Evolutionary conservation across 92 coral and sea anemone species (phyloP).

Genomic region (Epizoanthus fatuus): DNA sequence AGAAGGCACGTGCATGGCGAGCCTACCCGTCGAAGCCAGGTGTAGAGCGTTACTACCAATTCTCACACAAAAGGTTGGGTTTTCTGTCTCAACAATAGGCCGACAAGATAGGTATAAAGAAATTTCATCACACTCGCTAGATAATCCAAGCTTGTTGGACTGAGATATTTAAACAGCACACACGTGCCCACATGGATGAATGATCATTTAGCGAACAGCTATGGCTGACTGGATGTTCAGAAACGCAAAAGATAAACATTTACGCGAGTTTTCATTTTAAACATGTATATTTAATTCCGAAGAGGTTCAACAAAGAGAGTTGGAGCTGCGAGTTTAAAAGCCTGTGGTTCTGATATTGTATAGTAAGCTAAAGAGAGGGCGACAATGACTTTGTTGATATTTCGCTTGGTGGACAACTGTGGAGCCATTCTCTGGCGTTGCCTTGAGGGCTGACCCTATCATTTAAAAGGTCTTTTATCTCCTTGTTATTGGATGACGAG

Average conservation of each 20-base stretch:
- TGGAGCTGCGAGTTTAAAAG: background rate
- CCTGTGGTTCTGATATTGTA: conserved; percentile 10
- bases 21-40: conserved; percentile 21
- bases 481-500: conserved; percentile 10
- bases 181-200: no score
- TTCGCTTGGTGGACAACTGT: no score
- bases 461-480: background rate
- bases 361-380: background rate
- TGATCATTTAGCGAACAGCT: background rate
- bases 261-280: conserved; percentile 2
- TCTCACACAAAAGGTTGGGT: background rate
- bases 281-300: conserved; percentile 44
- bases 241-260: background rate
- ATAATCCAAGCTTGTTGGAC: no score
- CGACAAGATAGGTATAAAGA: no score
- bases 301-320: conserved; percentile 23
- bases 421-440: background rate
- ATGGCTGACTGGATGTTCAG: background rate
- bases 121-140: no score
- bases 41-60: conserved; percentile 13
- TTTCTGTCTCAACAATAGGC: background rate
- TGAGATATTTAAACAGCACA: no score
- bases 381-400: background rate
- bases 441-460: background rate
- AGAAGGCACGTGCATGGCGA: conserved; percentile 22